Base-by-base conservation (phyloP, 2,888 invertebrate species). In the Steinernema scapterisci region DNA sequence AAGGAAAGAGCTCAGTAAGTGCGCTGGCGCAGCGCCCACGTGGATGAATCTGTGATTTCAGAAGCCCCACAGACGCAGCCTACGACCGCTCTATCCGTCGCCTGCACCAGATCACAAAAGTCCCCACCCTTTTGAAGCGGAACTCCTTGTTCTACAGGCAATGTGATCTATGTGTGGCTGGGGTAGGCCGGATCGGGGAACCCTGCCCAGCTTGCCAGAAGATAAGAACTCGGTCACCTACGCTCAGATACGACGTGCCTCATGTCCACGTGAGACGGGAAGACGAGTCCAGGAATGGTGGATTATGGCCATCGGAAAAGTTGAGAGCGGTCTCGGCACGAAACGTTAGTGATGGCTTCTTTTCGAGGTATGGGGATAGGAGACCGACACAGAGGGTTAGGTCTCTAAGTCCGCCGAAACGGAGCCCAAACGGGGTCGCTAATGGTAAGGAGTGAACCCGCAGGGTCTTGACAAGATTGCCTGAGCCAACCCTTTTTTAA, bases 91-190 rank as follows among this genome's bases (percentile, higher is more conserved):
- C 63, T 16, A 25, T 63, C 6, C 63, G 63, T n/a, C 63, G 63
- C 31, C 63, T 63, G 27, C 63, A 31, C 31, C 27, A 31, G 19
- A 31, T 63, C 25, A 63, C 63, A 1, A 74, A 74, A 23, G 48
- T 27, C 16, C 74, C 74, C 19, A 63, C 74, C 16, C 71, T 74
- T 16, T 71, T 74, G 23, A 56, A 71, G 31, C 43, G 74, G 11
- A 71, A 74, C 45, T 74, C 74, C 51, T 25, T 63, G 19, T 74
- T 72, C 72, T 74, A 74, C 56, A 43, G 72, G 27, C 70, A 74
- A 51, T 74, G 74, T 45, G 74, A 74, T 27, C 31, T 74, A 9
- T 74, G 74, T 56, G 51, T 74, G 1, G 70, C 51, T 27, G 70
- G 38, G 27, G 21, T 56, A 9, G 31, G 73, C 6, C 43, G 46